Evolutionary conservation across 2,113 vertebrate species (phyloP).

Genomic region (Zapornia atra): DNA sequence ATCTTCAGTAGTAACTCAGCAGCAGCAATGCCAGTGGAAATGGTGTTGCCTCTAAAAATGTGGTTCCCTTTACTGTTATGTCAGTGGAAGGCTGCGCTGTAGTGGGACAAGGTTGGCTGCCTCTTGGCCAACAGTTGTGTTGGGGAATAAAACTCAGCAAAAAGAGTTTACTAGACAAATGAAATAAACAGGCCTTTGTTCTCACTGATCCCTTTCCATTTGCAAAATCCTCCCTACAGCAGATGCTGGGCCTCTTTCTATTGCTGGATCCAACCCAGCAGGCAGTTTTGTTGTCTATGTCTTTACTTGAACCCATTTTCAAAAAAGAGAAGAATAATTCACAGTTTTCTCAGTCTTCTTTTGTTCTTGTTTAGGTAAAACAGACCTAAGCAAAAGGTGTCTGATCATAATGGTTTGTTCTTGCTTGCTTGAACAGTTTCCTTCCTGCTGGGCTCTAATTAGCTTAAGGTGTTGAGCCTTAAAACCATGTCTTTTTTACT

Average conservation of each 20-base stretch:
- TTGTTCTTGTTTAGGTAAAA: neutral
- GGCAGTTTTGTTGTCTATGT: neutral
- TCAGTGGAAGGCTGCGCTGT: neutral
- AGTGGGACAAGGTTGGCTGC: neutral
- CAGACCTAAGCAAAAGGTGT: neutral
- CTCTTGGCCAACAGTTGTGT: neutral
- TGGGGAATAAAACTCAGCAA: conserved; percentile 6
- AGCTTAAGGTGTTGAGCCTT: neutral
- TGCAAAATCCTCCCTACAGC: neutral
- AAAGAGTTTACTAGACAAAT: neutral
- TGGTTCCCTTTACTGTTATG: neutral
- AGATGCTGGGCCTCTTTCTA: neutral
- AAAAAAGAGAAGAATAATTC: neutral
- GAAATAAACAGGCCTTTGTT: neutral
- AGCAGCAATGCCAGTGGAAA: neutral
- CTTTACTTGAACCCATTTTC: neutral
- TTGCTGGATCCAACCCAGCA: neutral
- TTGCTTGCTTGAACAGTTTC: neutral
- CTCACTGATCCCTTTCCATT: neutral
- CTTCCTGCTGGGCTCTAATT: neutral
- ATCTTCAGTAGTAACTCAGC: neutral
- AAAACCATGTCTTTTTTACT: neutral
- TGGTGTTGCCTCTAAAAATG: neutral
- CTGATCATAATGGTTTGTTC: neutral
- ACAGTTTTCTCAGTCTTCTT: neutral